These are phyloP conservation scores for Brachionus rotundiformis DNA, from an alignment of 1,140 invertebrate species.

Conservation along the genomic window DNA sequence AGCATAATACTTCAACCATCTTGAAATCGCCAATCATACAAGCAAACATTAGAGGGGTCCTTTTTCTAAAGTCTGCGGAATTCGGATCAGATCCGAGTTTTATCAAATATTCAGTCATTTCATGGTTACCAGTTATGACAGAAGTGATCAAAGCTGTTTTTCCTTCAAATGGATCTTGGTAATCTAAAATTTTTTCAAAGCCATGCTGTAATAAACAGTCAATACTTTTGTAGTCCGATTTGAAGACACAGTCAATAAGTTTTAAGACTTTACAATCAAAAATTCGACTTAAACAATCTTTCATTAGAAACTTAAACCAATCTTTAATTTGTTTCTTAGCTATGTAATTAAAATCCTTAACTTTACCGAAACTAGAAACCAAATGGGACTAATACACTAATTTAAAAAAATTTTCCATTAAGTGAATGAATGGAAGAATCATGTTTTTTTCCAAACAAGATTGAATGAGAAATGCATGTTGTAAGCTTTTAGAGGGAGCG, in stretches of 20 bases:
- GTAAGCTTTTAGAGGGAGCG: background rate
- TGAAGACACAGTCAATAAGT: background rate
- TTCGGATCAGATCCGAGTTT: background rate
- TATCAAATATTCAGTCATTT: background rate
- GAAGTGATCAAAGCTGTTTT: slow-evolving; percentile 18
- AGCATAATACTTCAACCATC: background rate
- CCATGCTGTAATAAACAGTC: background rate
- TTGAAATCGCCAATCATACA: background rate
- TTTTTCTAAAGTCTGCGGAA: background rate
- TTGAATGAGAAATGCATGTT: background rate
- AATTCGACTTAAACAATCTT: background rate
- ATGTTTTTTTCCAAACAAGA: background rate
- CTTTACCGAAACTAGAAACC: background rate
- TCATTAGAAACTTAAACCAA: background rate
- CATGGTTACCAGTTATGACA: slow-evolving; percentile 3
- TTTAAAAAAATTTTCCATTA: background rate
- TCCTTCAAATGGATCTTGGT: background rate
- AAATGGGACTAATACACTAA: background rate
- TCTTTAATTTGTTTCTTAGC: background rate
- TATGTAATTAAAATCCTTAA: background rate
- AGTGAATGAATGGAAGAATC: slow-evolving; percentile 1
- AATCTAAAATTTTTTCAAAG: background rate
- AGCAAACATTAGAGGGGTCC: slow-evolving; percentile 12
- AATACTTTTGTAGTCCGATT: background rate
- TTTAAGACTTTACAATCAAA: background rate